These are phyloP conservation scores for Trididemnum clinides DNA, from an alignment of 23 tunicate species.

Conservation along the genomic window DNA sequence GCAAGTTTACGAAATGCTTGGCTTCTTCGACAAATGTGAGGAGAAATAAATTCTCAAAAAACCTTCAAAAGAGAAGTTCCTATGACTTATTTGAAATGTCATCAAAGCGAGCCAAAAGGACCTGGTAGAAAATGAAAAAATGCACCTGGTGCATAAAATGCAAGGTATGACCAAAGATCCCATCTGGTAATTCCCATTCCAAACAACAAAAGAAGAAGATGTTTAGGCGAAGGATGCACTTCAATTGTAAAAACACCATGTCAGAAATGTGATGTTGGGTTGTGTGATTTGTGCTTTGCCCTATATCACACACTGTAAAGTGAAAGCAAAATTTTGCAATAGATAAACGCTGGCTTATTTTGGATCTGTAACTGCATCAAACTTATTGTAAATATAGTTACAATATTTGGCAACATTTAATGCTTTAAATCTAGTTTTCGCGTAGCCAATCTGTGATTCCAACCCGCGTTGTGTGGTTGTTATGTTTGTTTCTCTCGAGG, in stretches of 20 bases:
- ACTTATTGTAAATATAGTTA: too few relatives aligned
- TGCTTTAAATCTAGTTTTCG: too few relatives aligned
- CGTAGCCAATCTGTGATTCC: too few relatives aligned
- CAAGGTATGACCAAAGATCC: not conserved
- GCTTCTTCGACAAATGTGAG: not conserved
- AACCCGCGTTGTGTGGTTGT: too few relatives aligned
- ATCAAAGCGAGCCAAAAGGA: not conserved
- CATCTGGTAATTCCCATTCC: not conserved
- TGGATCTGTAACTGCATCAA: too few relatives aligned
- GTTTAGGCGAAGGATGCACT: not conserved
- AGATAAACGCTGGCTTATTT: too few relatives aligned
- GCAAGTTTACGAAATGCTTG: constrained; percentile 1
- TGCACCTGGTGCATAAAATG: not conserved
- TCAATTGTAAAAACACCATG: not conserved
- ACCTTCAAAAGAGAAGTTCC: not conserved
- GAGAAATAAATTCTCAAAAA: not conserved
- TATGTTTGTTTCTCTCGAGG: too few relatives aligned
- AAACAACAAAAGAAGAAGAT: not conserved
- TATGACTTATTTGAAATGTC: not conserved
- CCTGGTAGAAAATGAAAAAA: not conserved
- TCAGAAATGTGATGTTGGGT: not conserved
- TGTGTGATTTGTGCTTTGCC: not conserved
- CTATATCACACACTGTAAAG: not conserved
- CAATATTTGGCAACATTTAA: too few relatives aligned
- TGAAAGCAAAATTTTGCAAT: not conserved